Evolutionary conservation across 2,113 vertebrate genomes (phyloP), one percentile per base, ranked within the genome.

Genomic region (Erythrolamprus reginae): DNA sequence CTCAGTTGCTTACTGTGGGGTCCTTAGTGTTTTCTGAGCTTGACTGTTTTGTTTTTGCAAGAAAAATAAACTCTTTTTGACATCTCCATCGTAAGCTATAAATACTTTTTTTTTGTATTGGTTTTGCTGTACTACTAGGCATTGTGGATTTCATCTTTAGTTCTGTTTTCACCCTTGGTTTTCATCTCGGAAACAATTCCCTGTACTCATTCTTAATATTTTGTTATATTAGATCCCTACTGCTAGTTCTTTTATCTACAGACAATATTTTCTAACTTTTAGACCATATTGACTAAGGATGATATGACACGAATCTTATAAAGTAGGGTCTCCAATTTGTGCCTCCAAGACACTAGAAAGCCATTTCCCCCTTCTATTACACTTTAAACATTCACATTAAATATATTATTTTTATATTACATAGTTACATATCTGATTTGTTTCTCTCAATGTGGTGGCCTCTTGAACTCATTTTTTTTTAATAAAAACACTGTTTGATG

Each of bases 401-500:
- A 23, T 65, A 5, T 51, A 38, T 82, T 89, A 53, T 55, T 89
- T 53, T 55, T 56, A 7, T 90, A 87, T 82, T 58, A 48, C 28
- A 56, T 13, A 87, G 58, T 82, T 55, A n/a, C 12, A 50, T 19
- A 48, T 87, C 82, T 85, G 55, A 53, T 87, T 87, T 87, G 87
- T 12, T 87, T 58, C 65, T 48, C 26, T 42, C 48, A 82, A 47
- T 28, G 51, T 50, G 83, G 48, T 33, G 33, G 65, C 82, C 45
- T 91, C 52, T 38, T 51, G 45, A 90, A 86, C 26, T 88, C 88
- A 3, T 88, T 56, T 92, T 82, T 82, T 28, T 65, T 88, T 48
- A 52, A 4, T 15, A 90, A 89, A 92, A 84, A 95, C 92, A 92
- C 93, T 92, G 90, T 86, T 94, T 84, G 55, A 89, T 92, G 47